phyloP scores from a whole-genome alignment of 2,888 invertebrate species.

The Caenorhabditis imperialis region DNA sequence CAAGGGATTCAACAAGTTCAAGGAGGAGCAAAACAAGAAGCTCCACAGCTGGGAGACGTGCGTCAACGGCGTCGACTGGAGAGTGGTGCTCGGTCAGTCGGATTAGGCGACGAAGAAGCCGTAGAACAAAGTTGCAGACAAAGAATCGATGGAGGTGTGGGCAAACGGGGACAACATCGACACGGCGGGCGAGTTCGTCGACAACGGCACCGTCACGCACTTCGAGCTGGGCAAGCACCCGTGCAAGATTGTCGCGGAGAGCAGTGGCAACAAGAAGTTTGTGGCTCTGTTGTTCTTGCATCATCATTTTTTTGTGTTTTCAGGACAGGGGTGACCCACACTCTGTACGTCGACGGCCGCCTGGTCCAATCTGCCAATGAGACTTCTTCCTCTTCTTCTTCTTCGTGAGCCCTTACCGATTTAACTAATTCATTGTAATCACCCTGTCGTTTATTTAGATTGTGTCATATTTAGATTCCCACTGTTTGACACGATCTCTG shows the following conservation, averaged over 20 bases:
- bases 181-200: slow-evolving; percentile 86
- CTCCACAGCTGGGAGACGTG: slow-evolving; percentile 85
- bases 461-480: too few relatives aligned
- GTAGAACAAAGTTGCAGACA: slow-evolving; percentile 82
- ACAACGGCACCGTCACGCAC: slow-evolving; percentile 88
- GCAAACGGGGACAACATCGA: slow-evolving; percentile 85
- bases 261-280: slow-evolving; percentile 63
- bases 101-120: too few relatives aligned
- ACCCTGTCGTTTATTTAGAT: too few relatives aligned
- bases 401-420: too few relatives aligned
- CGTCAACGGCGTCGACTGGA: slow-evolving; percentile 78
- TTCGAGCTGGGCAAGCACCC: slow-evolving; percentile 82
- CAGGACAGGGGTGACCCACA: slow-evolving; percentile 81
- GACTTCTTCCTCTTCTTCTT: too few relatives aligned
- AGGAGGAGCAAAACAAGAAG: slow-evolving; percentile 86
- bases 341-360: slow-evolving; percentile 67
- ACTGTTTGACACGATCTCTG: too few relatives aligned
- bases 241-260: slow-evolving; percentile 63
- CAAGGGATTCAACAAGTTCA: slow-evolving; percentile 86
- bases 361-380: slow-evolving; percentile 10
- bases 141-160: slow-evolving; percentile 86
- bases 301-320: not conserved
- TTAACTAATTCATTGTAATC: too few relatives aligned
- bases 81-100: slow-evolving; percentile 85
- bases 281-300: not conserved